Evolutionary conservation across 2,888 invertebrate genomes (phyloP).

Genomic region (Mechanitis mazaeus): DNA sequence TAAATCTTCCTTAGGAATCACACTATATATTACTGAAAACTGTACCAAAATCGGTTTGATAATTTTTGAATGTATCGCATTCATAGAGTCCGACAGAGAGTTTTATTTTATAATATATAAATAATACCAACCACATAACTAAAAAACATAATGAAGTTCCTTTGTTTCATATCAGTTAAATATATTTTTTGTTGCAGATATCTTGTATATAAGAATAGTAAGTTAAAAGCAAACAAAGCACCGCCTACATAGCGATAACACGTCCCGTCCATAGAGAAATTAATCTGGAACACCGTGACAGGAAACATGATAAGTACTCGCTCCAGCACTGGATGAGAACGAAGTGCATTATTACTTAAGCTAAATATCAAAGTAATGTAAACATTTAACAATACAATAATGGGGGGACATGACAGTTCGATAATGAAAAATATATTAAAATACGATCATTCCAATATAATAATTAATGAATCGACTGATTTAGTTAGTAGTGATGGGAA

Average conservation of each 20-base stretch:
- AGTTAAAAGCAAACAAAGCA: constrained; percentile 59
- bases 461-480: constrained; percentile 51
- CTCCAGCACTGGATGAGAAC: constrained; percentile 37
- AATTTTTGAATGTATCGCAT: no score
- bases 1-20: no score
- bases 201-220: constrained; percentile 70
- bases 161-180: constrained; percentile 37
- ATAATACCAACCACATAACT: no score
- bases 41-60: no score
- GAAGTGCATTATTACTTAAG: constrained; percentile 30
- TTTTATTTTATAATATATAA: no score
- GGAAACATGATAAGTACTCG: constrained; percentile 63
- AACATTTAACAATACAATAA: constrained; percentile 16
- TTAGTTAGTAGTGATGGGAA: constrained; percentile 57
- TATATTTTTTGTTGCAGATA: constrained; percentile 68
- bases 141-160: background rate
- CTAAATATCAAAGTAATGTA: constrained; percentile 17
- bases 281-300: constrained; percentile 65
- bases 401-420: constrained; percentile 26
- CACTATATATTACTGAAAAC: no score
- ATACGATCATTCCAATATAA: constrained; percentile 59
- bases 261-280: constrained; percentile 66
- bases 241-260: constrained; percentile 67
- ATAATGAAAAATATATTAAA: constrained; percentile 25
- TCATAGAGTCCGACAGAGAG: no score